Evolutionary conservation across 1,140 invertebrate species (phyloP).

Genomic region (Chionoecetes opilio): DNA sequence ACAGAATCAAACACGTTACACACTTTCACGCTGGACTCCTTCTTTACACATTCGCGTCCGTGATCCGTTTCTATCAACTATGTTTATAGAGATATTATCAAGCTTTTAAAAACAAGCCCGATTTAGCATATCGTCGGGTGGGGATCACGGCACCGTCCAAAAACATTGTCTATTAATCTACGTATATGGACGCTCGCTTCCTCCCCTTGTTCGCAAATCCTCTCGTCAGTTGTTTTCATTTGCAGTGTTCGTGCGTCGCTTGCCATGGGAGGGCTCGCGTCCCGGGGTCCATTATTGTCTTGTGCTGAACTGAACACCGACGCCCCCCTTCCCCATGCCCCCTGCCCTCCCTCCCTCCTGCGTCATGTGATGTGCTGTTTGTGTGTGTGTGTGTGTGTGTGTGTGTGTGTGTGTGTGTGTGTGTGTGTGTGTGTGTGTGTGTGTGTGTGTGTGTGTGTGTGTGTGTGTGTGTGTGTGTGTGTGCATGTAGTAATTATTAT

Average conservation of each 20-base stretch:
- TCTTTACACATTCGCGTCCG: conserved; percentile 32
- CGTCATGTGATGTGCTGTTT: background rate
- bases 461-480: no score
- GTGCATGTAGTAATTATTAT: no score
- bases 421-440: no score
- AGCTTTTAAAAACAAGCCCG: conserved; percentile 74
- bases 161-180: conserved; percentile 74
- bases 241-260: conserved; percentile 25
- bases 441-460: no score
- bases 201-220: conserved; percentile 31
- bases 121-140: conserved; percentile 66
- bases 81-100: conserved; percentile 72
- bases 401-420: background rate
- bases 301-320: no score
- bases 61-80: conserved; percentile 67
- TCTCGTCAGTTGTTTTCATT: conserved; percentile 65
- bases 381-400: conserved; percentile 27
- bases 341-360: no score
- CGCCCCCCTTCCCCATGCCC: no score
- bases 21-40: conserved; percentile 19
- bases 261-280: conserved; percentile 43
- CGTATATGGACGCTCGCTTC: conserved; percentile 64
- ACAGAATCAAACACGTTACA: conserved; percentile 42
- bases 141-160: conserved; percentile 54
- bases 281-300: no score